These are phyloP conservation scores for Amphiprion percula DNA, from an alignment of 2,113 vertebrate genomes.

Conservation along the genomic window DNA sequence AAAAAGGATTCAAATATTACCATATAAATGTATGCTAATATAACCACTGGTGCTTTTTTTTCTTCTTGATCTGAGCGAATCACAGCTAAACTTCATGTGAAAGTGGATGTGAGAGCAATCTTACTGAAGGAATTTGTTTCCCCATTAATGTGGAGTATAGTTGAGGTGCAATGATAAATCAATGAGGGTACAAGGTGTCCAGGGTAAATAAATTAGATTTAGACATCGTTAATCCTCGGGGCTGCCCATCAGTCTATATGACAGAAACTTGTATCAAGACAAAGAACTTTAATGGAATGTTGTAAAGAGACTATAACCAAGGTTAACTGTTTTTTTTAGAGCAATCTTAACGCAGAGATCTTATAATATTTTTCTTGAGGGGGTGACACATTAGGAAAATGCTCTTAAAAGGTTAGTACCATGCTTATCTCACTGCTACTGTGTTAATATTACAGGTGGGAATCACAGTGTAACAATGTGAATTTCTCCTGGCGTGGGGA, in stretches of 20 bases:
- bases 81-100: slow-evolving; percentile 26
- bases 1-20: slow-evolving; percentile 67
- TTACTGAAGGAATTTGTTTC: slow-evolving; percentile 25
- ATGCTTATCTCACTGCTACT: neutral
- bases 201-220: slow-evolving; percentile 17
- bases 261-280: slow-evolving; percentile 17
- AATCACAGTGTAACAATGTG: too few relatives aligned
- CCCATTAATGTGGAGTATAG: slow-evolving; percentile 1
- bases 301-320: neutral
- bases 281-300: slow-evolving; percentile 1
- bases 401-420: neutral
- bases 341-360: neutral
- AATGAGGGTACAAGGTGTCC: neutral
- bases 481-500: too few relatives aligned
- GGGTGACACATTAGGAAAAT: neutral
- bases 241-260: slow-evolving; percentile 47
- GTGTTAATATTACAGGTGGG: neutral
- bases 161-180: slow-evolving; percentile 29
- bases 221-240: neutral
- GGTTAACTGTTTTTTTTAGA: slow-evolving; percentile 4
- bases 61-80: slow-evolving; percentile 63
- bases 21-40: slow-evolving; percentile 80
- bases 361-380: slow-evolving; percentile 3
- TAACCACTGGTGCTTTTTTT: slow-evolving; percentile 55
- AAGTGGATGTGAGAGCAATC: neutral